Evolutionary conservation across 2,888 invertebrate genomes (phyloP), one percentile per base, ranked within the genome.

Genomic region (Chalcosyrphus nemorum): DNA sequence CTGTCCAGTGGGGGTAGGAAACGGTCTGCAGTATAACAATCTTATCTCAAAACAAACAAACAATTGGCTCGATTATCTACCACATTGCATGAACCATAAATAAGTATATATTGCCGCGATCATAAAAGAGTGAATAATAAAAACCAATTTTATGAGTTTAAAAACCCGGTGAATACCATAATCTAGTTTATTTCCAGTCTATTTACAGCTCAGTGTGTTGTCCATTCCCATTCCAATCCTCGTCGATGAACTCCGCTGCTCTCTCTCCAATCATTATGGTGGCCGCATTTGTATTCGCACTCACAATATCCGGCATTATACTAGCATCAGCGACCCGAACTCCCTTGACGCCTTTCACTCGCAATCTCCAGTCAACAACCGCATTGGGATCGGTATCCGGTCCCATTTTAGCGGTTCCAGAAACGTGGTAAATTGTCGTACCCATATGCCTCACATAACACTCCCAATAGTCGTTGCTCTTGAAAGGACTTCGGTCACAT

Each of bases 221-320:
- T 4, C 29, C 32, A 6, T 17, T 17, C 5, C 27, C 5, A 13
- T 7, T 15, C 89, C 89, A 88, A 5, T 88, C 86, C 41, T 88
- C 78, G 29, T 86, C 87, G 4, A 89, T 87, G 15, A 89, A 87
- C 68, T 97, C 96, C 1, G 95, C 93, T 0, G 94, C 95, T 88
- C 96, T 96, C 89, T 97, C 97, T 0, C 94, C 97, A 74, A 97
- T 96, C 96, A 97, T 97, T 13, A 97, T 95, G 0, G 94, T 93
- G 0, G 96, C 95, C 0, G 96, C 96, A 89, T 96, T 96, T 0
- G 96, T 96, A 90, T 97, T 96, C 3, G 95, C 96, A 88, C 95
- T 95, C 0, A 94, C 93, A 65, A 95, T 93, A 5, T 90, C 92
- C 0, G 96, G 96, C 95, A 96, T 96, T 68, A 96, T 93, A 57